These are phyloP conservation scores for Oeneis ivallda DNA, from an alignment of 2,888 invertebrate species.

Conservation along the genomic window DNA sequence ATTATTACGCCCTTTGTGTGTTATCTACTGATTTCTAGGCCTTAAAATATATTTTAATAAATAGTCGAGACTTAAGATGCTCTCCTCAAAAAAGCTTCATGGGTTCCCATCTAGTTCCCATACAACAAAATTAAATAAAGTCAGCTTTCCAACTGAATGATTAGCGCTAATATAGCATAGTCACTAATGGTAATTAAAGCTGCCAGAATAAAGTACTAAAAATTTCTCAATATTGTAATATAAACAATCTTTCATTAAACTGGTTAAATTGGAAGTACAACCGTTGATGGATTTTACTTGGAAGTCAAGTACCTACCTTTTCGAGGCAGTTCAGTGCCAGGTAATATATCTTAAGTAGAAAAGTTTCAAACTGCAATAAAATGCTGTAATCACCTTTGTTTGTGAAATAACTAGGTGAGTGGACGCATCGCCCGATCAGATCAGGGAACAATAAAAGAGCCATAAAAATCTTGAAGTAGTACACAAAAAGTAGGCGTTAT, in stretches of 20 bases:
- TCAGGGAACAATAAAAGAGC: constrained; percentile 70
- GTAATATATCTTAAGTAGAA: constrained; percentile 32
- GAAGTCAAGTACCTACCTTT: not conserved
- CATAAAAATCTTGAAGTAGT: constrained; percentile 67
- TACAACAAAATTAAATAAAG: too few species aligned
- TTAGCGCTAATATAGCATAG: too few species aligned
- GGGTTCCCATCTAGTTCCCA: too few species aligned
- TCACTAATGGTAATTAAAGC: too few species aligned
- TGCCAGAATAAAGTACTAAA: too few species aligned
- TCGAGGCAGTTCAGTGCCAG: not conserved
- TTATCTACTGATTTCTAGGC: constrained; percentile 63
- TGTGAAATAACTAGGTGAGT: constrained; percentile 61
- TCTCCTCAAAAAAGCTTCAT: too few species aligned
- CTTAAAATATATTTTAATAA: constrained; percentile 51
- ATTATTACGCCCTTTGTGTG: constrained; percentile 76
- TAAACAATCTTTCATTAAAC: too few species aligned
- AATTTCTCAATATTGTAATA: too few species aligned
- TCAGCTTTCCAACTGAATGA: too few species aligned
- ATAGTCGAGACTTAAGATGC: too few species aligned
- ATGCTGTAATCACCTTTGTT: constrained; percentile 58
- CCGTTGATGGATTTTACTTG: too few species aligned
- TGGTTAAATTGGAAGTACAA: too few species aligned
- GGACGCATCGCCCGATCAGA: constrained; percentile 59
- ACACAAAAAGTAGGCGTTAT: constrained; percentile 73
- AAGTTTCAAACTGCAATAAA: constrained; percentile 50